Conservation (phyloP, 35 echinoderm and acorn worm genomes). For the Hemicentrotus pulcherrimus region DNA sequence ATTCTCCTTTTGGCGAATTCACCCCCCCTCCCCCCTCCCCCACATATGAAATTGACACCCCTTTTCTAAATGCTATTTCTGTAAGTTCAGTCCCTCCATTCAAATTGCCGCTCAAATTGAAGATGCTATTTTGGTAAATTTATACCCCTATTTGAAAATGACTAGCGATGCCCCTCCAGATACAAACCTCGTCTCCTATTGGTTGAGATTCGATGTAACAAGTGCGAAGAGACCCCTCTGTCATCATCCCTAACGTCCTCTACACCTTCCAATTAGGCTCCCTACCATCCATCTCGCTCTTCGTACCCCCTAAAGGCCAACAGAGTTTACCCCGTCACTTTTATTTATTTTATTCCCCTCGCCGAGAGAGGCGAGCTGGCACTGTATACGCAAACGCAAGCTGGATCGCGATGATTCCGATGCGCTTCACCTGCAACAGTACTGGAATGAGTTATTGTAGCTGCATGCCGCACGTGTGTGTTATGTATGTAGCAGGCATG, state of each 20-base stretch:
- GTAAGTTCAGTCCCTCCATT: too few species aligned
- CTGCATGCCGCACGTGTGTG: neutral
- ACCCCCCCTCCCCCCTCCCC: too few species aligned
- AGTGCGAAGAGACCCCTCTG: neutral
- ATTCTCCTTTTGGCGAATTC: too few species aligned
- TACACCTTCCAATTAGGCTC: neutral
- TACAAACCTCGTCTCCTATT: neutral
- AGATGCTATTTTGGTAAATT: too few species aligned
- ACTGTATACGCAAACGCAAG: neutral
- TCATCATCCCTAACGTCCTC: neutral
- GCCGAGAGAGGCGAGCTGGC: neutral
- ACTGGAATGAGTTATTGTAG: neutral
- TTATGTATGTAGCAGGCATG: neutral
- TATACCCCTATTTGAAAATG: neutral
- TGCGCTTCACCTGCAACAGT: neutral
- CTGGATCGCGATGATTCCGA: neutral
- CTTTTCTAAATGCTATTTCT: too few species aligned
- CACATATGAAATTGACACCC: too few species aligned
- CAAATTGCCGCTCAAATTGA: too few species aligned
- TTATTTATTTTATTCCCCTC: constrained; percentile 13
- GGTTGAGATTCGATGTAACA: neutral
- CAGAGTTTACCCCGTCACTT: neutral
- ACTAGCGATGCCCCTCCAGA: neutral
- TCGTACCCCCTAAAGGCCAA: neutral
- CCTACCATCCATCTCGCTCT: neutral